A percentile compares a stretch with the other conserved stretches of the same genome.
These are phyloP conservation scores for Leptodactylus fallax DNA, from an alignment of 2,797 vertebrate genomes.

Conservation along the genomic window DNA sequence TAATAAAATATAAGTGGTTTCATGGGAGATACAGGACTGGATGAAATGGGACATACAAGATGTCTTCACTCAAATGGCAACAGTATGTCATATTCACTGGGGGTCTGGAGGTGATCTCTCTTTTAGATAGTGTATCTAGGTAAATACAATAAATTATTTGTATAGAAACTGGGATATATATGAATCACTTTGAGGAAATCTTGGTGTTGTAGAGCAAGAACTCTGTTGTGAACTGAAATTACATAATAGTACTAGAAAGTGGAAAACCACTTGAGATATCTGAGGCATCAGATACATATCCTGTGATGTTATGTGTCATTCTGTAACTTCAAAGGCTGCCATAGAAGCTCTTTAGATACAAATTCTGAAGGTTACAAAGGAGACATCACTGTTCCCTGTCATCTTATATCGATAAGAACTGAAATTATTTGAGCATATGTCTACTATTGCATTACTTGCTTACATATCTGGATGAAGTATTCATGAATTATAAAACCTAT, in stretches of 20 bases:
- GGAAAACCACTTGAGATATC: constrained; percentile 46
- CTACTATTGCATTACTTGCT: neutral
- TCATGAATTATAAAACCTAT: neutral
- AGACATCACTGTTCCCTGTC: constrained; percentile 13
- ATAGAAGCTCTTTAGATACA: constrained; percentile 14
- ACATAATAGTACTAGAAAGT: constrained; percentile 37
- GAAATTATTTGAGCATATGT: constrained; percentile 25
- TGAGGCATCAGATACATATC: constrained; percentile 36
- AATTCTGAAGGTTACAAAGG: constrained; percentile 43
- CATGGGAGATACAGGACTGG: neutral
- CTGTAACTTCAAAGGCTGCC: constrained; percentile 43
- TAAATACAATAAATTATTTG: neutral
- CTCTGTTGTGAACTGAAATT: constrained; percentile 40
- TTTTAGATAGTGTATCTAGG: neutral
- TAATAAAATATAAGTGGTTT: neutral
- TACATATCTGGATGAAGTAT: neutral
- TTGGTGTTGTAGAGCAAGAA: neutral
- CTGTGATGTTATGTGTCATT: constrained; percentile 47
- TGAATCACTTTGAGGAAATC: constrained; percentile 19
- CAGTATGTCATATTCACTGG: neutral
- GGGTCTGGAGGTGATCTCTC: neutral
- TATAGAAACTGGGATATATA: neutral
- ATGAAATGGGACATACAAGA: neutral
- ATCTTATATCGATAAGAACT: constrained; percentile 24
- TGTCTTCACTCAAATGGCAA: neutral